Evolutionary conservation across 1,140 invertebrate genomes (phyloP).

Genomic region (Drosophila watanabei): DNA sequence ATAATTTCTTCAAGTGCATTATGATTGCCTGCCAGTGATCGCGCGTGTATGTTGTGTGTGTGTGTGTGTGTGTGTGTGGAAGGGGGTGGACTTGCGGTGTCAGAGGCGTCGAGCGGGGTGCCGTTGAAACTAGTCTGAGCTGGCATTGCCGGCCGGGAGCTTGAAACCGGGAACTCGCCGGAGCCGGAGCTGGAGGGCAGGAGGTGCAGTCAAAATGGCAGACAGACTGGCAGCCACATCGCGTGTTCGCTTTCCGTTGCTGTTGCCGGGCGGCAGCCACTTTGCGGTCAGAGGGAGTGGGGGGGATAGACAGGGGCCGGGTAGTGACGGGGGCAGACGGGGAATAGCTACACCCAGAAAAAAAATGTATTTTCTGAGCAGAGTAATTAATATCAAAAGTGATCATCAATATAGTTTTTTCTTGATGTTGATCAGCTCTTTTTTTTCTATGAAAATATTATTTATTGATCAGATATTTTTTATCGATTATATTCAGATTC

Average conservation of each 20-base stretch:
- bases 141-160: slow-evolving; percentile 36
- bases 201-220: slow-evolving; percentile 57
- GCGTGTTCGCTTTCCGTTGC: slow-evolving; percentile 73
- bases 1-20: slow-evolving; percentile 13
- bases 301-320: slow-evolving; percentile 4
- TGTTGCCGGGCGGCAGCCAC: slow-evolving; percentile 76
- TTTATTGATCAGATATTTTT: background rate
- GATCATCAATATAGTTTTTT: background rate
- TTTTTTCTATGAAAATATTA: background rate
- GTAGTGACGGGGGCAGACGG: background rate
- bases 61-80: background rate
- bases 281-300: slow-evolving; percentile 13
- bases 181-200: slow-evolving; percentile 17
- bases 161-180: slow-evolving; percentile 10
- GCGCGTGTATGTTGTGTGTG: slow-evolving; percentile 4
- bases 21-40: slow-evolving; percentile 48
- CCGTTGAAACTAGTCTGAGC: slow-evolving; percentile 54
- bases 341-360: background rate
- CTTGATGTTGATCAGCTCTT: too few species aligned
- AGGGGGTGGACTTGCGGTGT: slow-evolving; percentile 11
- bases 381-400: background rate
- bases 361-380: background rate
- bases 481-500: too few species aligned
- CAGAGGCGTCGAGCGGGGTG: background rate
- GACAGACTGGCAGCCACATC: slow-evolving; percentile 68